phyloP scores from a whole-genome alignment of 2,797 vertebrate species.

The Hapalemur alaotrensis region DNA sequence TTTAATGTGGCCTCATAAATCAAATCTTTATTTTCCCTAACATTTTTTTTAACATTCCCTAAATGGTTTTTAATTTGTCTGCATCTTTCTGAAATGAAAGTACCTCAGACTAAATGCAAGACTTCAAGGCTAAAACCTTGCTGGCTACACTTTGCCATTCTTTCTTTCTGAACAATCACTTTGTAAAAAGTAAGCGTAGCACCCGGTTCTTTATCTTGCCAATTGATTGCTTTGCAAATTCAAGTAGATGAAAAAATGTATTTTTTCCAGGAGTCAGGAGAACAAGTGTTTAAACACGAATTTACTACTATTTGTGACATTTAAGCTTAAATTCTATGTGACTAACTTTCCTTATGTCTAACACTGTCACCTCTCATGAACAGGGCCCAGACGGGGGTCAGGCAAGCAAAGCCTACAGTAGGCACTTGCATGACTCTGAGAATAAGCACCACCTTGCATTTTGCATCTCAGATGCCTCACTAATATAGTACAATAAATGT shows the following conservation, averaged over 20 bases:
- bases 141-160: not conserved
- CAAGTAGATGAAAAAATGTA: not conserved
- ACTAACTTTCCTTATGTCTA: not conserved
- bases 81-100: slow-evolving; percentile 4
- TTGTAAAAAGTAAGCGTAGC: not conserved
- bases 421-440: not conserved
- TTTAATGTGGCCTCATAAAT: slow-evolving; percentile 70
- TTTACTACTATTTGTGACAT: not conserved
- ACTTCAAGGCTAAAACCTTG: not conserved
- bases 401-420: not conserved
- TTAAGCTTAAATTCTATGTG: not conserved
- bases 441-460: not conserved
- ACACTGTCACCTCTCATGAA: not conserved
- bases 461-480: not conserved
- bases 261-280: not conserved
- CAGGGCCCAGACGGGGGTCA: rapidly evolving
- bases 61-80: slow-evolving; percentile 60
- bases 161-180: slow-evolving; percentile 21
- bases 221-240: slow-evolving; percentile 24
- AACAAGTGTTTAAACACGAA: not conserved
- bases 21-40: slow-evolving; percentile 38
- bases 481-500: not conserved
- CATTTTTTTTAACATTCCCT: not conserved
- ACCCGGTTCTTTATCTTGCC: not conserved
- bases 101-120: not conserved